A percentile compares a stretch with the other conserved stretches of the same genome.
Evolutionary conservation across 2,113 vertebrate genomes (phyloP).

Genomic region (Eira barbara): DNA sequence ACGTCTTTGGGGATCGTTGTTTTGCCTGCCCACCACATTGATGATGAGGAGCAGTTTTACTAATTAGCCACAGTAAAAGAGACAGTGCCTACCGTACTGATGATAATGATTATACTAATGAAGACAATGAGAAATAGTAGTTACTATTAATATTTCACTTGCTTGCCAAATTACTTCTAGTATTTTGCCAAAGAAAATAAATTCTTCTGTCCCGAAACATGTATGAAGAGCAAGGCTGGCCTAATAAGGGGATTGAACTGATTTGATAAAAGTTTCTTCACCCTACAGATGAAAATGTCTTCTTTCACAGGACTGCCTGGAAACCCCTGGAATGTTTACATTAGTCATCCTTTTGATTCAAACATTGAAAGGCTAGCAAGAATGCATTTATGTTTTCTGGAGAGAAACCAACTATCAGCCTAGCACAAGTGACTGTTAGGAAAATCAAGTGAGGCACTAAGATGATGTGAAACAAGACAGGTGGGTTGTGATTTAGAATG

Average conservation of each 20-base stretch:
- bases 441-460: not conserved
- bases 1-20: not conserved
- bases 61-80: not conserved
- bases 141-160: not conserved
- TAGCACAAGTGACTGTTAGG: not conserved
- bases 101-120: not conserved
- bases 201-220: not conserved
- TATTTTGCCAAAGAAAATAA: constrained; percentile 5
- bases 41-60: not conserved
- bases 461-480: not conserved
- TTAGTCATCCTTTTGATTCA: not conserved
- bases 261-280: not conserved
- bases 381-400: constrained; percentile 10
- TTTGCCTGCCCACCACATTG: not conserved
- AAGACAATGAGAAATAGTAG: not conserved
- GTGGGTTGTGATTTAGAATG: constrained; percentile 4
- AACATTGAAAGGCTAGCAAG: not conserved
- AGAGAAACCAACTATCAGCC: not conserved
- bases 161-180: not conserved
- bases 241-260: not conserved
- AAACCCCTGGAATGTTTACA: not conserved
- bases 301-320: not conserved
- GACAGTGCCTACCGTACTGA: not conserved
- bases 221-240: not conserved
- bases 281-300: not conserved